Base-by-base conservation (phyloP, 53 echinoderm and acorn worm species). In the Apostichopus leukothele region DNA sequence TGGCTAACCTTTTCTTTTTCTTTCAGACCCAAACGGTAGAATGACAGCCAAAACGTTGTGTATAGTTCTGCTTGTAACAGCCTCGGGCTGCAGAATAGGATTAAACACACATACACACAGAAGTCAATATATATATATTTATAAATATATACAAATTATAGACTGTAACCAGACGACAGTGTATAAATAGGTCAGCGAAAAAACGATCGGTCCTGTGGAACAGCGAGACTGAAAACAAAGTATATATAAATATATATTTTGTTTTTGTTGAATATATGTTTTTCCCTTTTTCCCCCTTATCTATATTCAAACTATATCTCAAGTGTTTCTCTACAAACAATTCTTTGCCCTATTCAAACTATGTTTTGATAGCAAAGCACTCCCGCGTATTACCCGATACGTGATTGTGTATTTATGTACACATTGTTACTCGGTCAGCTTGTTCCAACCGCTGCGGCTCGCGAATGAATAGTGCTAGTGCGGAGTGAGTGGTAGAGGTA, bases 251-350 rank as follows among this genome's bases (percentile, higher is more conserved):
- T 13, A 63, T 63, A 63, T 13, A 63, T 11, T 63, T 63, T 63
- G 11, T 61, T 61, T 61, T 63, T 63, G 11, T 16, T 16, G 63
- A 63, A 16, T 63, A 16, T 63, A 11, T 63, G 11, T 63, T 63
- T 63, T 63, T 63, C 63, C 16, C 16, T 16, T 63, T 63, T 63
- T 0, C 11, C 63, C 16, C 16, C 11, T 63, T 16, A 63, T 13
- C 12, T 63, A 63, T 63, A 63, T 63, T 16, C 63, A 39, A 39
- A 39, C 39, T 39, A 39, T 63, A 13, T 63, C 16, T 7, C 9
- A 63, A 63, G 63, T 63, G 63, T 63, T 79, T 79, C 79, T 79
- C 79, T 53, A 19, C 79, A 79, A 79, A 53, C 50, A 51, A 53
- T 53, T 51, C 53, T 51, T 53, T 79, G 51, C 79, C 63, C 63